Evolutionary conservation across 2,797 vertebrate genomes (phyloP), one percentile per base, ranked within the genome.

Genomic region (Hippoglossus hippoglossus): DNA sequence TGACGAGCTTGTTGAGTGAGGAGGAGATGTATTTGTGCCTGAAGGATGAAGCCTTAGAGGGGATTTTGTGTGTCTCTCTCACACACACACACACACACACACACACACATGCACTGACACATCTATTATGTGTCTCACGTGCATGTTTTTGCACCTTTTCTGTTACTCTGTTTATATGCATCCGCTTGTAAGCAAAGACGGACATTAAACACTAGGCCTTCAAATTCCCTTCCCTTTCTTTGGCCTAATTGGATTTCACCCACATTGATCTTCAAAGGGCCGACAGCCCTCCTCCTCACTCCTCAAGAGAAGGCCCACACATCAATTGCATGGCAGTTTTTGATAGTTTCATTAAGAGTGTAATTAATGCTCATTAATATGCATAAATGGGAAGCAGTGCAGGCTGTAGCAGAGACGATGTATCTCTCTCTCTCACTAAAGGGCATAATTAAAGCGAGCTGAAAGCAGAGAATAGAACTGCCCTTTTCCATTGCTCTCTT

Each of bases 281-380:
- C 56, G 22, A 24, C 72, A 73, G 75, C 75, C 79, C 84, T 87
- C 88, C 87, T 88, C 80, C 85, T 77, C 56, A 34, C 87, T 91
- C 84, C 86, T 90, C 86, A 82, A 88, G 83, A 88, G 90, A 92
- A 89, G 87, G 73, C 83, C 75, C 83, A 79, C 83, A 91, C 93
- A 94, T 94, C 92, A 93, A 92, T 93, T 88, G 91, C 84, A 53
- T 36, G 39, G 80, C 87, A 76, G 81, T 91, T 93, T 95, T 93
- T 93, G 91, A 95, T 95, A 91, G 86, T 94, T 95, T 94, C 92
- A 94, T 94, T 94, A 94, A 93, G 93, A 90, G 86, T 85, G 87
- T 95, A 94, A 94, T 95, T 94, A 94, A 93, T 93, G 89, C 91
- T 94, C 79, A 95, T 95, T 94, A 94, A 94, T 94, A 94, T 95